Conservation (phyloP, 2,888 invertebrate species). For the Drosophila heteroneura region DNA sequence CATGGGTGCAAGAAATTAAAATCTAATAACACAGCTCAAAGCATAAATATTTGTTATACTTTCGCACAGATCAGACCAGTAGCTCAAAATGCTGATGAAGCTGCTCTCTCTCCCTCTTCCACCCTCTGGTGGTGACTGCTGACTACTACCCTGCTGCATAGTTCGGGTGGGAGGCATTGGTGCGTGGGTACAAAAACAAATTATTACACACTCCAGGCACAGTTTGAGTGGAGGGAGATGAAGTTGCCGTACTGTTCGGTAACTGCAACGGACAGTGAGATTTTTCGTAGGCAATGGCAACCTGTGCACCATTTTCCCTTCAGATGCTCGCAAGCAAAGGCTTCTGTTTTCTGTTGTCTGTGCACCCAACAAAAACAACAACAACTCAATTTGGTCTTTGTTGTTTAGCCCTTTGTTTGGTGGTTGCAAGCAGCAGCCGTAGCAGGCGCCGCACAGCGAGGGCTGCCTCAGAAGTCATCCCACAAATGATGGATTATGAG, state of each 20-base stretch:
- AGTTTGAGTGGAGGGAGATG: neutral
- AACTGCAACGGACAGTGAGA: constrained; percentile 71
- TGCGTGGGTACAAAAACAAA: constrained; percentile 67
- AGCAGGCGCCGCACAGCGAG: constrained; percentile 40
- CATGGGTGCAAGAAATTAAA: constrained; percentile 80
- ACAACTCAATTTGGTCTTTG: constrained; percentile 59
- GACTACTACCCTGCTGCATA: constrained; percentile 47
- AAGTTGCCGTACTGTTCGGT: constrained; percentile 18
- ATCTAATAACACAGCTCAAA: constrained; percentile 79
- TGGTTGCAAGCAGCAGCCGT: constrained; percentile 55
- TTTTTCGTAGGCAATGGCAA: constrained; percentile 70
- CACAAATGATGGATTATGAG: constrained; percentile 48
- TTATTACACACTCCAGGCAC: constrained; percentile 67
- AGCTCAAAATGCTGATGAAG: constrained; percentile 60
- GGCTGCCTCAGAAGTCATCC: constrained; percentile 51
- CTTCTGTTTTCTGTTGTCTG: constrained; percentile 56
- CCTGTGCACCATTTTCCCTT: constrained; percentile 70
- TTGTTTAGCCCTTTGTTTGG: constrained; percentile 65
- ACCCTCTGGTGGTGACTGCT: constrained; percentile 10
- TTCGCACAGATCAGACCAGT: constrained; percentile 57
- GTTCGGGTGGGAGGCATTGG: constrained; percentile 11
- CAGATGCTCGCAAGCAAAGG: constrained; percentile 48
- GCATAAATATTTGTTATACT: constrained; percentile 80
- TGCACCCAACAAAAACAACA: constrained; percentile 36
- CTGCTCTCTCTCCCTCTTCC: constrained; percentile 13